These are phyloP conservation scores for Venusia cambrica DNA, from an alignment of 2,888 invertebrate species.

Conservation along the genomic window DNA sequence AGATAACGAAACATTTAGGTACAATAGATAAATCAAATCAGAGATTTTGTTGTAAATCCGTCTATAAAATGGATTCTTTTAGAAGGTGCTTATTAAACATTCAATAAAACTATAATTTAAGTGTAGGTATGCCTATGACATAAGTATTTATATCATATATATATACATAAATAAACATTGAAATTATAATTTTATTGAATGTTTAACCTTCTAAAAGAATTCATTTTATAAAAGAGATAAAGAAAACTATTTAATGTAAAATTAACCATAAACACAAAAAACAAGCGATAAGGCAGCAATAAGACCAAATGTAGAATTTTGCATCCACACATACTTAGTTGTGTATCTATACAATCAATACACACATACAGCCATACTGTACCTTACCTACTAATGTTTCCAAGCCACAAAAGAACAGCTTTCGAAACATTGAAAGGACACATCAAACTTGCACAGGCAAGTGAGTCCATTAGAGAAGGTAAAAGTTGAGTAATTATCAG, in stretches of 20 bases:
- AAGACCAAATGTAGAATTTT: not conserved
- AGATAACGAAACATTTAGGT: conserved; percentile 44
- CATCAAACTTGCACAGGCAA: conserved; percentile 38
- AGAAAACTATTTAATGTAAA: too few relatives aligned
- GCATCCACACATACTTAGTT: conserved; percentile 6
- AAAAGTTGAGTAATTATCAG: conserved; percentile 56
- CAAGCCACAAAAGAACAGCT: conserved; percentile 21
- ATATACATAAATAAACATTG: too few relatives aligned
- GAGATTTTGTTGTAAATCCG: conserved; percentile 45
- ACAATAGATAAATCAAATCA: conserved; percentile 45
- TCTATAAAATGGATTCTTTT: conserved; percentile 37
- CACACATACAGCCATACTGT: too few relatives aligned
- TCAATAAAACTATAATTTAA: conserved; percentile 21
- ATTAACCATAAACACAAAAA: too few relatives aligned
- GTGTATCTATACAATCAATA: too few relatives aligned
- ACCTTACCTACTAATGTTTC: too few relatives aligned
- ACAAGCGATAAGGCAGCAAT: too few relatives aligned
- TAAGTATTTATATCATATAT: too few relatives aligned
- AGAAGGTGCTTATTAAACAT: conserved; percentile 35
- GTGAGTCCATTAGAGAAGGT: conserved; percentile 49
- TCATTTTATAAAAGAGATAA: too few relatives aligned
- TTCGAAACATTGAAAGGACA: conserved; percentile 29
- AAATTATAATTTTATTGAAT: too few relatives aligned
- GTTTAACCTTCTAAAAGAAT: too few relatives aligned
- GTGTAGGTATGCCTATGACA: too few relatives aligned